Percentiles rank a stretch among this genome's conserved stretches.
phyloP scores from a whole-genome alignment of 2,113 vertebrate genomes.

The Pluvianellus socialis region DNA sequence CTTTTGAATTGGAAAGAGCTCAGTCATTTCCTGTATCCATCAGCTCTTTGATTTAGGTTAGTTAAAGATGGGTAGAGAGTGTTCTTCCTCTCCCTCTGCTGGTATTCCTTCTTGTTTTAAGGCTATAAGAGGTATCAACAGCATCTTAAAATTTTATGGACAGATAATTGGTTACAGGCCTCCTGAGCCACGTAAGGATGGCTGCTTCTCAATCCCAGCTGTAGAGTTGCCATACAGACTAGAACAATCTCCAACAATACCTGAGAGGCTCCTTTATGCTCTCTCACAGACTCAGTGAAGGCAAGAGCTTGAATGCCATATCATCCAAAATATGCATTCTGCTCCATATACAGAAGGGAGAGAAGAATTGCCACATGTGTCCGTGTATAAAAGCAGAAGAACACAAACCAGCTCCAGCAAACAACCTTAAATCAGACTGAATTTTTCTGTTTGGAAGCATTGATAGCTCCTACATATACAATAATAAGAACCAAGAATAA shows the following conservation, averaged over 20 bases:
- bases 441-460: background rate
- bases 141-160: background rate
- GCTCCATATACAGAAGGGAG: background rate
- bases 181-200: background rate
- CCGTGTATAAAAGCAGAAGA: background rate
- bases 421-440: background rate
- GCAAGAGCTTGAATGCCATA: background rate
- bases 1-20: background rate
- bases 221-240: background rate
- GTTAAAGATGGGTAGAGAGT: background rate
- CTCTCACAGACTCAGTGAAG: background rate
- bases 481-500: background rate
- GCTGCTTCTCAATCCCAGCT: background rate
- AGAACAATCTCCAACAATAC: background rate
- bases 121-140: background rate
- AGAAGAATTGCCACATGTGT: background rate
- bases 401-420: background rate
- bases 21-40: background rate
- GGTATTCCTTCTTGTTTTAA: background rate
- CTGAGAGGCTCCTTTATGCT: background rate
- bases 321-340: background rate
- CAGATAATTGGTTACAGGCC: background rate
- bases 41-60: background rate
- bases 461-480: background rate
- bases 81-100: background rate